Evolutionary conservation across 2,113 vertebrate genomes (phyloP).

Genomic region (Aythya baeri): DNA sequence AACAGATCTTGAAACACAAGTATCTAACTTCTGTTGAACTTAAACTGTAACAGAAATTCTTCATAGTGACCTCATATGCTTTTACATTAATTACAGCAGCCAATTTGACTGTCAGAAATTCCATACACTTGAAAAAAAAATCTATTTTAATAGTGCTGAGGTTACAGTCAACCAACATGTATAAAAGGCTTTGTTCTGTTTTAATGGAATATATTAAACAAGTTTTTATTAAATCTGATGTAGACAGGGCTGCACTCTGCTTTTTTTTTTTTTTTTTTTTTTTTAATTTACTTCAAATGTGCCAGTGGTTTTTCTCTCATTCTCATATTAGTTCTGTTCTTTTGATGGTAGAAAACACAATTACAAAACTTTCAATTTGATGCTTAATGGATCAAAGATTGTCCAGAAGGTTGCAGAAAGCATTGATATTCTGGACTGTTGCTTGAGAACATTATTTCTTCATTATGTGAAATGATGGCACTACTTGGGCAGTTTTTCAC

Average conservation of each 20-base stretch:
- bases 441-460: background rate
- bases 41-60: background rate
- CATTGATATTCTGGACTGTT: background rate
- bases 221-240: conserved; percentile 7
- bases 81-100: conserved; percentile 1
- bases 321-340: background rate
- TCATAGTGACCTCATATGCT: background rate
- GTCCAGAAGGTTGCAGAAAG: background rate
- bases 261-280: background rate
- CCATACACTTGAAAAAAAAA: background rate
- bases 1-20: background rate
- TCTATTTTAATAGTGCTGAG: background rate
- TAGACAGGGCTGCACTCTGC: background rate
- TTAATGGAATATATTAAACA: conserved; percentile 48
- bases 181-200: conserved; percentile 31
- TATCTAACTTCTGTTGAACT: background rate
- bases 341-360: conserved; percentile 28
- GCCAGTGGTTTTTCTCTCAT: background rate
- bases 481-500: background rate
- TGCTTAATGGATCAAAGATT: background rate
- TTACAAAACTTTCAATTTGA: background rate
- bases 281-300: conserved; percentile 10
- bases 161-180: background rate
- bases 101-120: background rate
- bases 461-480: background rate